Evolutionary conservation across 2,888 invertebrate genomes (phyloP), one percentile per base, ranked within the genome.

Genomic region (Drosophila setosimentum): DNA sequence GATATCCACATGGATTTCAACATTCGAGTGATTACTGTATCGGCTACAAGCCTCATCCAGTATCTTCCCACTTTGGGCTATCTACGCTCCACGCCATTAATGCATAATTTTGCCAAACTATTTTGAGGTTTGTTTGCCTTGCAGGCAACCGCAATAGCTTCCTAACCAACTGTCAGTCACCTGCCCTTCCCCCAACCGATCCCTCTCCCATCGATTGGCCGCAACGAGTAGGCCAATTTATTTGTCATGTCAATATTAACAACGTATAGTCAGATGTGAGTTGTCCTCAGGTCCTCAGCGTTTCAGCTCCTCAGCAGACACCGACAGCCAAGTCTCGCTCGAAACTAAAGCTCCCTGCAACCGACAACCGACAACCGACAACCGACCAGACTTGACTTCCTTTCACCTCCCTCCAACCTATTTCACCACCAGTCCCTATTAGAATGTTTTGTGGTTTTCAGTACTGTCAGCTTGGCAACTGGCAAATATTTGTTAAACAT

Each of bases 51-150:
- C 16, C 57, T 21, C 61, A 45, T 29, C 55, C 57, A 10, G 32
- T 16, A 24, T 37, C 29, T 24, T 18, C 18, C 21, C 16, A 33
- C 42, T 1, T 21, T 21, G 24, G 4, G 16, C 24, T 24, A 24
- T 13, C 37, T 18, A n/a, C 30, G n/a, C 8, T 40, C 21, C 50
- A 71, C 78, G 78, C 82, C 74, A 89, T 90, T 90, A 87, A 90
- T 90, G 91, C 89, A 87, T 90, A 87, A 87, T 87, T 90, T 87
- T 87, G 86, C 88, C 87, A 87, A 90, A 90, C 87, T 87, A 87
- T 87, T 90, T 90, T 87, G 89, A 78, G 89, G 89, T 89, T 87
- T 82, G 80, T 82, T 84, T 84, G 90, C 89, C 89, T 78, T 72
- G 74, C 77, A 79, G 84, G 68, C 81, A 71, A 80, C 89, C 80